Percentiles rank a stretch among this genome's conserved stretches.
These are phyloP conservation scores for Elysia crispata DNA, from an alignment of 2,888 invertebrate species.

Conservation along the genomic window DNA sequence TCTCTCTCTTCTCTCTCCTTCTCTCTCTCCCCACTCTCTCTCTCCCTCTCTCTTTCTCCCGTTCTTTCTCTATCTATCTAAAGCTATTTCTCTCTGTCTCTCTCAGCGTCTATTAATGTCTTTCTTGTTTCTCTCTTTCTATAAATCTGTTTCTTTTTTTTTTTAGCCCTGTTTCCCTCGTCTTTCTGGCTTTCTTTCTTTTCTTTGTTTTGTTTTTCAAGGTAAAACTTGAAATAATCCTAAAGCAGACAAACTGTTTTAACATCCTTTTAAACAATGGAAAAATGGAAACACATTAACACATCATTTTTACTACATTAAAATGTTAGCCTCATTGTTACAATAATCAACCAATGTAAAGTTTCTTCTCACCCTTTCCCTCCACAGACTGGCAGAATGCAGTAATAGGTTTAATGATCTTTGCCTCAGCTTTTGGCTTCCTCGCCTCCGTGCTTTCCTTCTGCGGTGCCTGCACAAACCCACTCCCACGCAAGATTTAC, in stretches of 20 bases:
- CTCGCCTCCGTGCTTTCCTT: conserved; percentile 74
- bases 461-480: conserved; percentile 73
- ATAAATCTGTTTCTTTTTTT: not conserved
- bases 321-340: too few species aligned
- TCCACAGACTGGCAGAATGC: conserved; percentile 75
- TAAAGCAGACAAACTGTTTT: too few species aligned
- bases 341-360: too few species aligned
- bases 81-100: not conserved
- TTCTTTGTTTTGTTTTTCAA: too few species aligned
- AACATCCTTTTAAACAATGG: too few species aligned
- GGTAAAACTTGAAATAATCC: too few species aligned
- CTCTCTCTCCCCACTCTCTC: not conserved
- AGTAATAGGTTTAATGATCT: conserved; percentile 75
- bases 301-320: too few species aligned
- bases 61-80: conserved; percentile 5
- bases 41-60: conserved; percentile 11
- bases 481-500: conserved; percentile 76
- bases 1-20: not conserved
- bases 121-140: not conserved
- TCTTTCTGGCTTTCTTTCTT: not conserved
- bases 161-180: too few species aligned
- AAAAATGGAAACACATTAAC: too few species aligned
- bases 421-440: conserved; percentile 74
- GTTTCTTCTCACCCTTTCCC: not conserved
- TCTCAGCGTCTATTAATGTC: not conserved